phyloP scores from a whole-genome alignment of 1,140 invertebrate genomes.

The Copidosoma floridanum region DNA sequence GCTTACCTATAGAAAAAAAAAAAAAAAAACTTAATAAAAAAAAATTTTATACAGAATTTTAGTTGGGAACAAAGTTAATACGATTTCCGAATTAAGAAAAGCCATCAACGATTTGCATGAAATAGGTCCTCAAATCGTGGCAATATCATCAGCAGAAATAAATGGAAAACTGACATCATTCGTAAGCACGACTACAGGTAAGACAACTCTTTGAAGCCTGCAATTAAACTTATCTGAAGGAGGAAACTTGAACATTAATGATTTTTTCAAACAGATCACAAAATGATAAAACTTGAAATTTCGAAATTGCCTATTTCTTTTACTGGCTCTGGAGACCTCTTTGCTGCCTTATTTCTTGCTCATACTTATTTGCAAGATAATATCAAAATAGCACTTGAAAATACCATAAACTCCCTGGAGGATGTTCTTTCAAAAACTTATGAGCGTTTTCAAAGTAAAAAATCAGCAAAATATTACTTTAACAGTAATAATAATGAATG shows the following conservation, averaged over 20 bases:
- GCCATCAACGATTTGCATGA: constrained; percentile 78
- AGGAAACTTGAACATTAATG: too few species aligned
- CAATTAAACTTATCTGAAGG: too few species aligned
- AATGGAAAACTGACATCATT: constrained; percentile 67
- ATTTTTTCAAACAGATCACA: too few species aligned
- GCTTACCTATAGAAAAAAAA: too few species aligned
- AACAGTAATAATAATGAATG: too few species aligned
- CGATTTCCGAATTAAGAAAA: constrained; percentile 66
- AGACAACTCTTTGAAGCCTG: too few species aligned
- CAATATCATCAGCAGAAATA: constrained; percentile 82
- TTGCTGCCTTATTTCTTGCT: constrained; percentile 86
- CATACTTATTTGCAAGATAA: constrained; percentile 73
- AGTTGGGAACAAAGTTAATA: constrained; percentile 67
- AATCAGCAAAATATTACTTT: constrained; percentile 5
- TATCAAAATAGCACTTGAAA: constrained; percentile 74
- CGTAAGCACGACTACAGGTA: constrained; percentile 66
- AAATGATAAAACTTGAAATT: constrained; percentile 66
- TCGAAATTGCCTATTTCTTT: constrained; percentile 73
- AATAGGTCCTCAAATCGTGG: constrained; percentile 79
- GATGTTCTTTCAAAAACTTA: constrained; percentile 67
- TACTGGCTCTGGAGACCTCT: constrained; percentile 93
- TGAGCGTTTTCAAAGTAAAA: constrained; percentile 54
- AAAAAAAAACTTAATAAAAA: too few species aligned
- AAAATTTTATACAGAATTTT: not conserved
- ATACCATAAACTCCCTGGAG: constrained; percentile 77